phyloP scores from a whole-genome alignment of 1,140 invertebrate genomes.

The Camponotus vicinus region DNA sequence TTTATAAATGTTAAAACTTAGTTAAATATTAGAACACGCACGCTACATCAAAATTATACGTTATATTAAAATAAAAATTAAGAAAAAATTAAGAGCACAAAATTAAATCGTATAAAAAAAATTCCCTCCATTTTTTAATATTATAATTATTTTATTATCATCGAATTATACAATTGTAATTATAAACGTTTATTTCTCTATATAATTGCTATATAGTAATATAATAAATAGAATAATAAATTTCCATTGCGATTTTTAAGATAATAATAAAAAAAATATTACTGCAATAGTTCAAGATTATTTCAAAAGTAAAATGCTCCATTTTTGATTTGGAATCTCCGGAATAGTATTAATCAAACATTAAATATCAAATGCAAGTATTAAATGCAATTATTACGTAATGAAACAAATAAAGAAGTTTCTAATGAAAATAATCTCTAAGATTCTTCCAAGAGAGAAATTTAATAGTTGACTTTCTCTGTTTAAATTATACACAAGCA shows the following conservation, averaged over 20 bases:
- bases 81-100: background rate
- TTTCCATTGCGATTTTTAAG: background rate
- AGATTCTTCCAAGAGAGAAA: background rate
- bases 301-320: background rate
- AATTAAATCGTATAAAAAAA: background rate
- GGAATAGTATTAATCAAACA: no score
- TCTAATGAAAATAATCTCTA: background rate
- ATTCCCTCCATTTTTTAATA: background rate
- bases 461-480: conserved; percentile 43
- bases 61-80: background rate
- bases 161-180: background rate
- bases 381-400: background rate
- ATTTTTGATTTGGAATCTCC: no score
- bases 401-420: conserved; percentile 17
- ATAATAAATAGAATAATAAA: background rate
- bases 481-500: conserved; percentile 40
- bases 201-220: background rate
- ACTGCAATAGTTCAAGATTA: background rate
- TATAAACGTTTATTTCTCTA: background rate
- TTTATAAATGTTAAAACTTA: background rate
- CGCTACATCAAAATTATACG: background rate
- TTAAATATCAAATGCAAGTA: background rate
- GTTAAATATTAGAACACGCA: background rate
- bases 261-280: background rate
- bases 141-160: background rate